These are phyloP conservation scores for Myotis vivesi DNA, from an alignment of 2,797 vertebrate species.

Conservation along the genomic window DNA sequence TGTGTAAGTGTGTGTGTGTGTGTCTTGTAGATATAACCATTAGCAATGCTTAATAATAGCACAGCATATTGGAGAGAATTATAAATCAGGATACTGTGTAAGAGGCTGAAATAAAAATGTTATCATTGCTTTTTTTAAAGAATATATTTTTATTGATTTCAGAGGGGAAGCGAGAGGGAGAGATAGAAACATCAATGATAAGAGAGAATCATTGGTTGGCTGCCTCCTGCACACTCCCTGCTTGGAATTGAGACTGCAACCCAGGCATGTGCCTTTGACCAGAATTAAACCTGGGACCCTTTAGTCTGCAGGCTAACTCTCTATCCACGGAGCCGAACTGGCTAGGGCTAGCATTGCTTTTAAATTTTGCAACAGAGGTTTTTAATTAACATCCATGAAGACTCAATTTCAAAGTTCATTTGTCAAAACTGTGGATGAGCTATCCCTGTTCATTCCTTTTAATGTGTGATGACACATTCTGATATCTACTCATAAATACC, in stretches of 20 bases:
- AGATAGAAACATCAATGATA: too few relatives aligned
- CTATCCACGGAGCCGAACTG: too few relatives aligned
- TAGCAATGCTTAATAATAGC: not conserved
- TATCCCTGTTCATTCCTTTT: not conserved
- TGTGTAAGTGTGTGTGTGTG: not conserved
- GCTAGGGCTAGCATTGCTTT: not conserved
- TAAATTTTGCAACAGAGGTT: slow-evolving; percentile 43
- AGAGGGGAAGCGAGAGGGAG: too few relatives aligned
- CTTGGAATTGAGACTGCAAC: too few relatives aligned
- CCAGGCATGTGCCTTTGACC: too few relatives aligned
- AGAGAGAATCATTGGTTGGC: too few relatives aligned
- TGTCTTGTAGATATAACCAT: not conserved
- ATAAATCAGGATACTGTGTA: not conserved
- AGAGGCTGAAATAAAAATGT: not conserved
- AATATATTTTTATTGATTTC: too few relatives aligned
- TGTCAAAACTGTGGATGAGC: not conserved
- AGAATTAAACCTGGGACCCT: too few relatives aligned
- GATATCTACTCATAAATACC: not conserved
- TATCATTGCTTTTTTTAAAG: not conserved
- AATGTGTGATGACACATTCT: not conserved
- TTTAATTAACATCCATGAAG: slow-evolving; percentile 50
- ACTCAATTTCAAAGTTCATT: slow-evolving; percentile 34
- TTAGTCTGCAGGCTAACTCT: too few relatives aligned
- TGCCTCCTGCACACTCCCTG: too few relatives aligned
- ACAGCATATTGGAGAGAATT: not conserved